These are phyloP conservation scores for Panthera uncia DNA, from an alignment of 2,113 vertebrate species.

Conservation along the genomic window DNA sequence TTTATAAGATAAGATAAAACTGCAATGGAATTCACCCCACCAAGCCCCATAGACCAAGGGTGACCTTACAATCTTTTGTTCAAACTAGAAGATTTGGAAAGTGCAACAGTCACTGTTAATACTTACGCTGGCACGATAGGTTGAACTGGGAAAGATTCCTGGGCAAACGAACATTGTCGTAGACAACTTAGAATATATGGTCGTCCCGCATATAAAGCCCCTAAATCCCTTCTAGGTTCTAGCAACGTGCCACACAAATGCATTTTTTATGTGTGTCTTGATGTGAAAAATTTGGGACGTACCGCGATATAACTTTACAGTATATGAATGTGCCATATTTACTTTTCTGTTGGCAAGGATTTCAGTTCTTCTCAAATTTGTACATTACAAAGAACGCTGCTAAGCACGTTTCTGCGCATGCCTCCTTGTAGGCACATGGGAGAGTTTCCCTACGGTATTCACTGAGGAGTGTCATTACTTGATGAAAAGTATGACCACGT, in stretches of 20 bases:
- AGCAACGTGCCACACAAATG: background rate
- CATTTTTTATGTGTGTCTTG: background rate
- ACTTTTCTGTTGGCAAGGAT: background rate
- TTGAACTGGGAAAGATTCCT: background rate
- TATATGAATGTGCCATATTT: background rate
- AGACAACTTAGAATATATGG: background rate
- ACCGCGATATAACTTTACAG: background rate
- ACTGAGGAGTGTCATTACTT: background rate
- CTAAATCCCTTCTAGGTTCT: background rate
- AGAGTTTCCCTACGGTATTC: background rate
- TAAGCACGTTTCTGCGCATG: background rate
- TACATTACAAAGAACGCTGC: background rate
- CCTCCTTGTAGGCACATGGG: background rate
- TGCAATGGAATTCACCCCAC: background rate
- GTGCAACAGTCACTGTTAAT: background rate
- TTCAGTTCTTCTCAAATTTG: background rate
- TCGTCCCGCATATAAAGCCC: background rate
- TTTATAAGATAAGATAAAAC: slow-evolving; percentile 15
- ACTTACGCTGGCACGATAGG: background rate
- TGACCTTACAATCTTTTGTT: background rate
- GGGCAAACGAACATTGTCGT: background rate
- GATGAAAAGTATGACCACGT: background rate
- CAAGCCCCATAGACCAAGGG: background rate
- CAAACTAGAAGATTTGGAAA: background rate
- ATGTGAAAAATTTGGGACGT: background rate